phyloP scores from a whole-genome alignment of 2,113 vertebrate genomes.

The Aegithalos caudatus region DNA sequence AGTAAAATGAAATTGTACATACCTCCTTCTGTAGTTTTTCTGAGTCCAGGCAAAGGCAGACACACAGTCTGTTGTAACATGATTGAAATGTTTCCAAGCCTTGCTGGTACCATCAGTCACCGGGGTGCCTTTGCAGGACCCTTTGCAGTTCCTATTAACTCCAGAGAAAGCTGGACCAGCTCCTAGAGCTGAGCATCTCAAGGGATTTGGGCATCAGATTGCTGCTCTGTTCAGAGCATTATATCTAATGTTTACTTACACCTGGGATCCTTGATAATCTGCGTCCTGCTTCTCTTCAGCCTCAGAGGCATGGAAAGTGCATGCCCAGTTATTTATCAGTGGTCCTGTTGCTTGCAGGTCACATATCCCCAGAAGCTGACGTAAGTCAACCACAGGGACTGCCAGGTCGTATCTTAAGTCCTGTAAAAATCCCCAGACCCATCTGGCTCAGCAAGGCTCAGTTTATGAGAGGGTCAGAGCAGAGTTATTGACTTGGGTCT shows the following conservation, averaged over 20 bases:
- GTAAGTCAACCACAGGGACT: background rate
- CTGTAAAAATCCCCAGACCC: background rate
- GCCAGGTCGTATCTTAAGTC: rapidly evolving
- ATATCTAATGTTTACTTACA: background rate
- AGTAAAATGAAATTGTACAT: background rate
- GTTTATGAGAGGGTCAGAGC: background rate
- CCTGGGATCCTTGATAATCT: background rate
- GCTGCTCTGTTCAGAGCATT: background rate
- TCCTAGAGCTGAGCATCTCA: background rate
- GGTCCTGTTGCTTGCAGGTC: background rate
- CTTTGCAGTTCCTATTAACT: background rate
- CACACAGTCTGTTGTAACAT: background rate
- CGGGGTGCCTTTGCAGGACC: background rate
- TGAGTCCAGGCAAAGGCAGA: background rate
- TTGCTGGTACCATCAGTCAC: background rate
- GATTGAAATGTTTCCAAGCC: background rate
- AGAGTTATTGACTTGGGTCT: background rate
- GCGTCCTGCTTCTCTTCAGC: background rate
- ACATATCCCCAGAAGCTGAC: background rate
- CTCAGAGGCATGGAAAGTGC: background rate
- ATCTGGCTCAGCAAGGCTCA: background rate
- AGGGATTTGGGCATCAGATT: background rate
- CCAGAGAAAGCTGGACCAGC: background rate
- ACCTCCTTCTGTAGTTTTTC: background rate
- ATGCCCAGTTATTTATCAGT: background rate